Evolutionary conservation across 2,888 invertebrate species (phyloP).

Genomic region (Omphaloscelis lunosa): DNA sequence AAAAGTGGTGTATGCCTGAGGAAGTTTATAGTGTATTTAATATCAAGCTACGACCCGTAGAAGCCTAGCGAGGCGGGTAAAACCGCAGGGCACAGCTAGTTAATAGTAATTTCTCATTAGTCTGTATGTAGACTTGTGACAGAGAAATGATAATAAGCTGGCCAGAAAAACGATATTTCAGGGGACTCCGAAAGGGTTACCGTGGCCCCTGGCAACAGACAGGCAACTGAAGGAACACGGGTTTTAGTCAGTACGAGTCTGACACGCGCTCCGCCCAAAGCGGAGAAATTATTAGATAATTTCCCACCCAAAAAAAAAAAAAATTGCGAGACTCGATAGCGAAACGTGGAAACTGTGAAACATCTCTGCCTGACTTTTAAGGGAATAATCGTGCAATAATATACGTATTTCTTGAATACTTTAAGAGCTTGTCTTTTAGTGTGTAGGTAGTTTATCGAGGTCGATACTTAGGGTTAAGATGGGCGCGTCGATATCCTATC

Average conservation of each 20-base stretch:
- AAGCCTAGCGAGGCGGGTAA: not conserved
- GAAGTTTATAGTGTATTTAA: no score
- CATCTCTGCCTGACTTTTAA: not conserved
- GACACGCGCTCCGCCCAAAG: no score
- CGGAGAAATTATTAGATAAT: no score
- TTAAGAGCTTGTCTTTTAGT: constrained; percentile 58
- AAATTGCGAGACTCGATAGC: not conserved
- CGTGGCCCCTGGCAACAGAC: no score
- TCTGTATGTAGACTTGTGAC: not conserved
- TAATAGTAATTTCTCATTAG: not conserved
- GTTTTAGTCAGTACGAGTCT: no score
- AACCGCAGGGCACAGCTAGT: not conserved
- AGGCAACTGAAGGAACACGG: no score
- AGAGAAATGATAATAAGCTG: not conserved
- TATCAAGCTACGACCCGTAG: not conserved
- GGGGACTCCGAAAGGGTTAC: no score
- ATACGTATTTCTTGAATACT: constrained; percentile 34
- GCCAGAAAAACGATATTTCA: not conserved
- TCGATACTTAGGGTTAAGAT: constrained; percentile 68
- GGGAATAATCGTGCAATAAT: constrained; percentile 10
- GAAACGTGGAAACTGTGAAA: not conserved
- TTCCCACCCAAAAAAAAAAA: no score
- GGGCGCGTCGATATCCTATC: constrained; percentile 74
- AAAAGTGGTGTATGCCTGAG: no score
- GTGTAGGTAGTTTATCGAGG: constrained; percentile 64